Evolutionary conservation across 1,140 invertebrate species (phyloP), one percentile per base, ranked within the genome.

Genomic region (Drosophila mauritiana): DNA sequence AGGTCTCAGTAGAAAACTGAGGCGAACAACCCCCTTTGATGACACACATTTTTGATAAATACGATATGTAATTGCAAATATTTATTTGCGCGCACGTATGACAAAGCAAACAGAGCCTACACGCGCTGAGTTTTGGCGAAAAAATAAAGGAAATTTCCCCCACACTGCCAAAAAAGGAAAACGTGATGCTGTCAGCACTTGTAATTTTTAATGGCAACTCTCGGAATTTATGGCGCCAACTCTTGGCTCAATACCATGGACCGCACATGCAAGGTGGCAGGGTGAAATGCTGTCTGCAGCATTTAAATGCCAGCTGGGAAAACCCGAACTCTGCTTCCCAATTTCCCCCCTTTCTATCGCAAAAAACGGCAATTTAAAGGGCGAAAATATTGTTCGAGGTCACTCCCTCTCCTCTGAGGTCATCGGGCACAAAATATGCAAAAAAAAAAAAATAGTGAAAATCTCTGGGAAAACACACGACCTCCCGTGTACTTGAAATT

Each of bases 21-120:
- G n/a, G 5, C 7, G 0, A 2, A 17, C 13, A 39, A 27, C 15
- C 40, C 39, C 48, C 48, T 67, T 65, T 58, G 61, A 75, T 55
- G 42, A 17, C 64, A 77, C 52, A 77, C 64, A 53, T 78, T 52
- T 76, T 25, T 78, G 73, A 88, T 83, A 88, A 79, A 79, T 89
- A 69, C 73, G 79, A 86, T 82, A 86, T 76, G 78, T 88, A 88
- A 88, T 88, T 89, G 83, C 63, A 88, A 88, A 88, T 88, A 88
- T 88, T 89, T 88, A 82, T 88, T 65, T 78, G 59, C 40, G 62
- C 76, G 55, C 83, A 83, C 83, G 84, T 88, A 79, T 79, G 70
- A 65, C 76, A 83, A 69, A 83, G 75, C 59, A 88, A 86, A 88
- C 58, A 48, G 15, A 40, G 54, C 53, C 68, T 63, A 74, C 59